These are phyloP conservation scores for Aix galericulata DNA, from an alignment of 2,113 vertebrate species.

Conservation along the genomic window DNA sequence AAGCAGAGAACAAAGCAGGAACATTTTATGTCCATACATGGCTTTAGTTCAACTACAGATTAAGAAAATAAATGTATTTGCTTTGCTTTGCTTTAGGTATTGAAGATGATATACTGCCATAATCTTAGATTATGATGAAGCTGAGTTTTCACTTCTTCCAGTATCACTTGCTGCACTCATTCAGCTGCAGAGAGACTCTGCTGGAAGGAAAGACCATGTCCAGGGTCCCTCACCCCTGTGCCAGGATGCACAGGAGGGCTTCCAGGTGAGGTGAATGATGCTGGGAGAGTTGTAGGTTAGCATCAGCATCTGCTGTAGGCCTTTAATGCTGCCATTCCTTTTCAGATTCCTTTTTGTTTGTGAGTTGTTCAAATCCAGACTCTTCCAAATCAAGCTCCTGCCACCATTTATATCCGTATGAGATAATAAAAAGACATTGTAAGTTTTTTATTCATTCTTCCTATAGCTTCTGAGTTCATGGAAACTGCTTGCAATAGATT, in stretches of 20 bases:
- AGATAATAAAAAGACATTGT: background rate
- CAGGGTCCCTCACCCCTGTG: background rate
- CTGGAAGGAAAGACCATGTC: background rate
- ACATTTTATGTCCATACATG: background rate
- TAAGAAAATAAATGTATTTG: background rate
- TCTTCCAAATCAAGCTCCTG: background rate
- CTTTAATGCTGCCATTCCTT: background rate
- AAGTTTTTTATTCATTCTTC: background rate
- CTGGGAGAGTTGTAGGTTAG: background rate
- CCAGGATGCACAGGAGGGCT: fast-evolving
- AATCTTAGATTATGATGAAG: background rate
- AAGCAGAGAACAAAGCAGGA: background rate
- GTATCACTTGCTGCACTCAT: fast-evolving
- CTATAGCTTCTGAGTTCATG: background rate
- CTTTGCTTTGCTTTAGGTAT: background rate
- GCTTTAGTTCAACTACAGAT: background rate
- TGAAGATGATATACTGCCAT: background rate
- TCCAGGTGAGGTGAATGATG: background rate
- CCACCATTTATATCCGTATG: fast-evolving
- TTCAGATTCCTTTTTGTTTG: background rate
- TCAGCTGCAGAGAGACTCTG: background rate
- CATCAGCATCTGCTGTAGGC: background rate
- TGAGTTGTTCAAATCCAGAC: background rate
- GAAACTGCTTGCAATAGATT: background rate
- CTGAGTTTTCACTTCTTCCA: background rate